These are phyloP conservation scores for Monarcha castaneiventris DNA, from an alignment of 2,113 vertebrate genomes.

Conservation along the genomic window DNA sequence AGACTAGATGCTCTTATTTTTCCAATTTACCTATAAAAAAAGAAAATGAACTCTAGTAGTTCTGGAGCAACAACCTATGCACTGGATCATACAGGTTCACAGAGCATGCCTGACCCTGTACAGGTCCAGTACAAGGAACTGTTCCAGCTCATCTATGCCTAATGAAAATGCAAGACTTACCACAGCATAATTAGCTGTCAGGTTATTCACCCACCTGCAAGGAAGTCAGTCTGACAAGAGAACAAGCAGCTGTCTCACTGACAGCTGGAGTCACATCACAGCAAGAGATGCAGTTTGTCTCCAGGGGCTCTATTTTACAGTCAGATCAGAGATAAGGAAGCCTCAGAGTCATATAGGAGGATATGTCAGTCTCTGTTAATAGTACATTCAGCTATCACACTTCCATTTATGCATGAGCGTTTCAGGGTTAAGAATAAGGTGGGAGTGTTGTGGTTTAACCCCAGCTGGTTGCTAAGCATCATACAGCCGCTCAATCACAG, in stretches of 20 bases:
- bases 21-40: neutral
- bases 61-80: neutral
- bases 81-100: neutral
- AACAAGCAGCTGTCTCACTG: neutral
- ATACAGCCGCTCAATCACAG: accelerated
- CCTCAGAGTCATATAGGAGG: neutral
- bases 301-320: neutral
- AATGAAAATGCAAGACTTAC: neutral
- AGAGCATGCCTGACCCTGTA: neutral
- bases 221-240: neutral
- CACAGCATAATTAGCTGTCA: neutral
- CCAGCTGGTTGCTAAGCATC: neutral
- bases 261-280: neutral
- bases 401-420: neutral
- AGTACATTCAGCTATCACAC: neutral
- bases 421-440: neutral
- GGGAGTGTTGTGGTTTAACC: neutral
- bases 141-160: neutral
- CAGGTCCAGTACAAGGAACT: neutral
- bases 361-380: neutral
- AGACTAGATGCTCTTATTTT: neutral
- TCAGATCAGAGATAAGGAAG: neutral
- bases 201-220: neutral
- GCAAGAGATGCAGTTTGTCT: neutral
- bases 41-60: neutral